These are phyloP conservation scores for Poeciliopsis presidionis DNA, from an alignment of 2,797 vertebrate genomes.

Conservation along the genomic window DNA sequence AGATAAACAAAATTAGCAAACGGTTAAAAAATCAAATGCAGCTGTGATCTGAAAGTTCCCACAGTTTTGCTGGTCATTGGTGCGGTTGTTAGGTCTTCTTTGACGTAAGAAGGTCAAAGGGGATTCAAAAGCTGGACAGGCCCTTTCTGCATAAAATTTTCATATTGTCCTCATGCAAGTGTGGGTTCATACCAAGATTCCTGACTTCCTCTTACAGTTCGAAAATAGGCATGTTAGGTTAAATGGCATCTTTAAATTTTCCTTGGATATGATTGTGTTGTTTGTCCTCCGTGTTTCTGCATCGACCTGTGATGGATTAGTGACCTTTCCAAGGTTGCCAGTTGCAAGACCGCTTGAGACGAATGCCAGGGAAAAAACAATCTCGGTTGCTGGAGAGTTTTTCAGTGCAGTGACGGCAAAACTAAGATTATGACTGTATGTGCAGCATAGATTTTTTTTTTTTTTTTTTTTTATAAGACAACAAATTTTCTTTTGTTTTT, in stretches of 20 bases:
- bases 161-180: background rate
- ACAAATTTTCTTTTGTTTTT: background rate
- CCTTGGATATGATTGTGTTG: background rate
- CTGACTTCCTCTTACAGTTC: background rate
- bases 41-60: background rate
- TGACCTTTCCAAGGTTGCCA: background rate
- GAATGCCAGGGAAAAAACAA: background rate
- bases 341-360: background rate
- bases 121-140: background rate
- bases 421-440: background rate
- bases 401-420: background rate
- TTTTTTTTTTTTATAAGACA: background rate
- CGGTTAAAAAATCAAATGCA: background rate
- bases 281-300: background rate
- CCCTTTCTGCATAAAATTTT: background rate
- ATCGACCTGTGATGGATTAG: background rate
- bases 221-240: background rate
- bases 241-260: background rate
- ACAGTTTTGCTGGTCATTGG: background rate
- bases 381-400: background rate
- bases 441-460: background rate
- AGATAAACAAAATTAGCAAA: background rate
- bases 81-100: background rate
- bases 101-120: background rate
- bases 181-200: background rate